A percentile compares a stretch with the other conserved stretches of the same genome.
Evolutionary conservation across 2,113 vertebrate species (phyloP).

Genomic region (Ailurus styani): DNA sequence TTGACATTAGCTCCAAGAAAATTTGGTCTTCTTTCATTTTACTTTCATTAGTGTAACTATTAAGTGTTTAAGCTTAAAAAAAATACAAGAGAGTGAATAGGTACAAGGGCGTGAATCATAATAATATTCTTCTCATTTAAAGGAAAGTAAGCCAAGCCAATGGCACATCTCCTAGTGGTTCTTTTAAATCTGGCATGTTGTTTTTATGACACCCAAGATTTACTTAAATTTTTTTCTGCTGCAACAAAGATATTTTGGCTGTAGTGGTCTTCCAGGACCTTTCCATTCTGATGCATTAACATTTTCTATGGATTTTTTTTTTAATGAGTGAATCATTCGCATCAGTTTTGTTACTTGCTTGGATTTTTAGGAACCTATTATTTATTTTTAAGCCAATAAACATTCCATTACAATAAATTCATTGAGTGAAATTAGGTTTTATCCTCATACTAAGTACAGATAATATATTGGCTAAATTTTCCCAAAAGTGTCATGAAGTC

Average conservation of each 20-base stretch:
- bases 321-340: not conserved
- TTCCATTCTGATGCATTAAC: not conserved
- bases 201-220: not conserved
- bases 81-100: too few relatives aligned
- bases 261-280: not conserved
- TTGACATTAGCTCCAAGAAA: constrained; percentile 19
- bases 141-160: not conserved
- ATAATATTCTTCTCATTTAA: not conserved
- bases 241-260: not conserved
- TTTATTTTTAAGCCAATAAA: not conserved
- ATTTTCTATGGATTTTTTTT: not conserved
- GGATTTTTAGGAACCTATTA: not conserved
- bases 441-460: not conserved
- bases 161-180: rapidly evolving
- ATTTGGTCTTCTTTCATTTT: not conserved
- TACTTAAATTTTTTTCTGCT: not conserved
- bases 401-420: not conserved
- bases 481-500: not conserved
- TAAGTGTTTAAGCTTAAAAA: not conserved
- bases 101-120: not conserved
- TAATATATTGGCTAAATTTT: not conserved
- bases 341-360: not conserved
- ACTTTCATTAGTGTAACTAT: not conserved
- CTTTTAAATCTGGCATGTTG: not conserved
- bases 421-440: not conserved